A percentile compares a stretch with the other conserved stretches of the same genome.
These are phyloP conservation scores for Drepana falcataria DNA, from an alignment of 2,888 invertebrate species.

Conservation along the genomic window DNA sequence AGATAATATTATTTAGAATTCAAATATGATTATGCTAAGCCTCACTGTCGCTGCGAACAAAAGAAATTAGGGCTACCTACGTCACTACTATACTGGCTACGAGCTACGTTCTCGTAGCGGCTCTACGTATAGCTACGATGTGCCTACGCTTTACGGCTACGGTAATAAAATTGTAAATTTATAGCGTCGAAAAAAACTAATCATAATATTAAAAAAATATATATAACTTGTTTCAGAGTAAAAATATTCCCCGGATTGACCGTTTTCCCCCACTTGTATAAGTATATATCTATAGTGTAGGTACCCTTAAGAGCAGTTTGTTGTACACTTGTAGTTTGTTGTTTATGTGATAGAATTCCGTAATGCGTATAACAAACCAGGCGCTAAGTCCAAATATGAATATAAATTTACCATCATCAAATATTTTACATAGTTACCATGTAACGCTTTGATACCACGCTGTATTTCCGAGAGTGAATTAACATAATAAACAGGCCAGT, in stretches of 20 bases:
- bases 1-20: slow-evolving; percentile 23
- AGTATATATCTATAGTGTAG: no score
- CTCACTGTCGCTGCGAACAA: slow-evolving; percentile 24
- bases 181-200: no score
- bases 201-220: no score
- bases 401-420: neutral
- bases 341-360: no score
- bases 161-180: neutral
- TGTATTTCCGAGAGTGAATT: neutral
- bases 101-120: slow-evolving; percentile 23
- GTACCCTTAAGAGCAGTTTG: no score
- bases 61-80: slow-evolving; percentile 20
- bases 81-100: slow-evolving; percentile 4
- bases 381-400: neutral
- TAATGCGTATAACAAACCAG: no score
- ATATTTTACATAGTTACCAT: neutral
- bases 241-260: no score
- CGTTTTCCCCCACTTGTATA: no score
- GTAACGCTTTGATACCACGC: neutral
- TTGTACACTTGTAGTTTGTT: no score
- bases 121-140: slow-evolving; percentile 11
- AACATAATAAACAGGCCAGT: neutral
- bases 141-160: neutral
- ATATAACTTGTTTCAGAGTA: no score
- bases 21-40: slow-evolving; percentile 34